phyloP scores from a whole-genome alignment of 2,888 invertebrate genomes.

The Noctua janthe region DNA sequence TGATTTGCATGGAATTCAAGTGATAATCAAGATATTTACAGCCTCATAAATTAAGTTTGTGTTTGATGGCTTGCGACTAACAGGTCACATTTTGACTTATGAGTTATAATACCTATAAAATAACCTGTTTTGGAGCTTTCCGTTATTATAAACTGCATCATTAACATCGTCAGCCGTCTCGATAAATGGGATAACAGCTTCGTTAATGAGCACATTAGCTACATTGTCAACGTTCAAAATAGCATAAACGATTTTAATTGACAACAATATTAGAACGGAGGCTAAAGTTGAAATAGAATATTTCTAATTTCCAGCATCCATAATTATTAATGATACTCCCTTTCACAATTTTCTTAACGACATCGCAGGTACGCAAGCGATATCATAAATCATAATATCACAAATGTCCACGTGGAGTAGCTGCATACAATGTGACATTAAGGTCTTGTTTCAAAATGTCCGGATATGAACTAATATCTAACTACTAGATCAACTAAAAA shows the following conservation, averaged over 20 bases:
- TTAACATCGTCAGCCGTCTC: not conserved
- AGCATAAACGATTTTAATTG: not conserved
- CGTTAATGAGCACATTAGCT: not conserved
- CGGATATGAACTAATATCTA: not conserved
- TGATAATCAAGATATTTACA: not conserved
- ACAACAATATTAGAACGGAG: not conserved
- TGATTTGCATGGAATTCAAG: not conserved
- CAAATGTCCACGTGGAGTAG: slow-evolving; percentile 4
- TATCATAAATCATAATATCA: slow-evolving; percentile 16
- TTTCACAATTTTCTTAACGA: not conserved
- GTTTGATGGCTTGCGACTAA: not conserved
- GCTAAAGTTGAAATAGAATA: not conserved
- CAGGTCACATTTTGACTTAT: not conserved
- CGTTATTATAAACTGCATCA: not conserved
- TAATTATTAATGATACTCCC: slow-evolving; percentile 16
- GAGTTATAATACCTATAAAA: not conserved
- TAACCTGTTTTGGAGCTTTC: not conserved
- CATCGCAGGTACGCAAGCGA: slow-evolving; percentile 16
- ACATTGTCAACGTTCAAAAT: not conserved
- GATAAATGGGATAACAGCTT: not conserved
- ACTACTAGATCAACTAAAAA: not conserved
- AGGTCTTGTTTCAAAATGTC: slow-evolving; percentile 30
- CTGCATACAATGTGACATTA: slow-evolving; percentile 23
- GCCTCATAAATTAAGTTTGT: not conserved
- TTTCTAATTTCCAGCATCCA: not conserved